Evolutionary conservation across 1,140 invertebrate species (phyloP).

Genomic region (Microplitis demolitor): DNA sequence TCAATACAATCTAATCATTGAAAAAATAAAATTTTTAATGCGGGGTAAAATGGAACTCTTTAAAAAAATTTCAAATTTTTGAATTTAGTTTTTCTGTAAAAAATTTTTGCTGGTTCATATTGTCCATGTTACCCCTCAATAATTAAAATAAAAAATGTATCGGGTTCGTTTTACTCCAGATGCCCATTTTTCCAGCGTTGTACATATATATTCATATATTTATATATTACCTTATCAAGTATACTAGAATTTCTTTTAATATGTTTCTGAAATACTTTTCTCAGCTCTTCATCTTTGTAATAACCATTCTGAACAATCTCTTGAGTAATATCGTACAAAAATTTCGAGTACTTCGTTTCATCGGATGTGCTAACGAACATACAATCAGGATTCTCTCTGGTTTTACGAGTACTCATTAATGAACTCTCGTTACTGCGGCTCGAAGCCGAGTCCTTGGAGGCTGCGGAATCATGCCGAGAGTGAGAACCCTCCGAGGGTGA

Average conservation of each 20-base stretch:
- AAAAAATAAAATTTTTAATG: too few relatives aligned
- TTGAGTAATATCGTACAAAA: constrained; percentile 62
- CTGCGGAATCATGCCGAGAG: constrained; percentile 11
- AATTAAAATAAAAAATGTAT: too few relatives aligned
- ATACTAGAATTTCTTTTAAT: constrained; percentile 46
- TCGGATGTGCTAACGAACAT: constrained; percentile 30
- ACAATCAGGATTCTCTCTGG: neutral
- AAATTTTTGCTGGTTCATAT: too few relatives aligned
- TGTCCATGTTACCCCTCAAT: too few relatives aligned
- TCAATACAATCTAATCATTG: too few relatives aligned
- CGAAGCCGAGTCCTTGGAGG: neutral
- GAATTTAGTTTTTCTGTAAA: too few relatives aligned
- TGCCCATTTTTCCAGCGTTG: too few relatives aligned
- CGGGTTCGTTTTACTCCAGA: too few relatives aligned
- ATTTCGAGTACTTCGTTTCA: constrained; percentile 57
- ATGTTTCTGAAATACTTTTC: constrained; percentile 56
- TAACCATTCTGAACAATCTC: constrained; percentile 61
- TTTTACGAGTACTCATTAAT: neutral
- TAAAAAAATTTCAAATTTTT: too few relatives aligned
- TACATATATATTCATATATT: too few relatives aligned
- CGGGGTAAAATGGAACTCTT: too few relatives aligned
- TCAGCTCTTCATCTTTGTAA: constrained; percentile 60
- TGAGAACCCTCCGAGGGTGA: constrained; percentile 19
- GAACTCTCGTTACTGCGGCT: neutral
- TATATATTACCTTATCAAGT: constrained; percentile 47